A percentile compares a stretch with the other conserved stretches of the same genome.
These are phyloP conservation scores for Clupea harengus DNA, from an alignment of 2,113 vertebrate species.

Conservation along the genomic window DNA sequence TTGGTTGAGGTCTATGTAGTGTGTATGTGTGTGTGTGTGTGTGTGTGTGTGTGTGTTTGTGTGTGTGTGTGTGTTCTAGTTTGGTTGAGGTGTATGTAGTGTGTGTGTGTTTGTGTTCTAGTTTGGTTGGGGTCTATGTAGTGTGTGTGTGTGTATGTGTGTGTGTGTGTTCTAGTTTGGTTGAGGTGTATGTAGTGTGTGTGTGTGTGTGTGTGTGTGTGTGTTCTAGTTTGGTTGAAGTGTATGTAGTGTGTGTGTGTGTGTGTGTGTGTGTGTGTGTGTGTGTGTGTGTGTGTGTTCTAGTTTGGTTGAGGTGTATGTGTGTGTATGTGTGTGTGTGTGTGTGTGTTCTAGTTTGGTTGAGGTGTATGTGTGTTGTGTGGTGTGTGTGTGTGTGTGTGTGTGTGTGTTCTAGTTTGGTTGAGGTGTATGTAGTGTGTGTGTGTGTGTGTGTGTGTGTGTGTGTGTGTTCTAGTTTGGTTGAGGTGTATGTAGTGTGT, in stretches of 20 bases:
- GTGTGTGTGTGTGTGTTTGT: background rate
- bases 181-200: background rate
- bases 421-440: too few relatives aligned
- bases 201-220: background rate
- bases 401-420: background rate
- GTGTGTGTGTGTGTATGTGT: conserved; percentile 7
- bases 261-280: background rate
- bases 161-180: background rate
- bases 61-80: background rate
- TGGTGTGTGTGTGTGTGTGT: background rate
- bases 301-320: too few relatives aligned
- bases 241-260: background rate
- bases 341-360: background rate
- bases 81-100: background rate
- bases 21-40: background rate
- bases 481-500: background rate
- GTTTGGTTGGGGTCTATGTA: background rate
- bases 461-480: background rate
- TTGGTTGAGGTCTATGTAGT: too few relatives aligned
- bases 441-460: background rate
- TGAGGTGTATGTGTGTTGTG: too few relatives aligned
- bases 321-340: background rate
- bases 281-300: background rate
- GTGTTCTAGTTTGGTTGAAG: background rate
- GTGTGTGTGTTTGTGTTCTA: background rate